Base-by-base conservation (phyloP, 2,113 vertebrate genomes). In the Seriola rivoliana region DNA sequence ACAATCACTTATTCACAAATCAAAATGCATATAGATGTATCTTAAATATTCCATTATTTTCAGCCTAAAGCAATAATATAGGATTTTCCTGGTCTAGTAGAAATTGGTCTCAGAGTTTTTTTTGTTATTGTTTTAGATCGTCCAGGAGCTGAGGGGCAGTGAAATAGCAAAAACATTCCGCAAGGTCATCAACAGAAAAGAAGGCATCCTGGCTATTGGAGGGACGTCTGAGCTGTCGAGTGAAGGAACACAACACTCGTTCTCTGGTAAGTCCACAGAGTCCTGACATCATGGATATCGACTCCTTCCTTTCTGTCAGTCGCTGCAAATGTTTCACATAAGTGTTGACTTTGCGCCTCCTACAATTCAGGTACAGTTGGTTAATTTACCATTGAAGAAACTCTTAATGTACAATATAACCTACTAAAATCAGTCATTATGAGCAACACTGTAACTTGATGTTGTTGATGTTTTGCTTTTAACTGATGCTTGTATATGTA, bases 201-300 rank as follows among this genome's bases (percentile, higher is more conserved):
- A 99, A 78, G 98, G 98, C 1, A 99, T 99, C 88, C 96, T 97
- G 88, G 98, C 98, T 1, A 96, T 99, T 0, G 98, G 98, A 4
- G 98, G 97, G 16, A 99, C 96, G 0, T 99, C 98, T 0, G 97
- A 97, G 84, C 90, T 96, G 81, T 99, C 97, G 66, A 98, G 98
- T 0, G 97, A 97, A 90, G 98, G 98, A 19, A 99, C 98, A 0
- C 98, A 99, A 78, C 98, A 99, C 91, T 99, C 98, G 0, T 99
- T 95, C 82, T 96, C 95, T 25, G 95, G 95, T 96, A 59, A 55
- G 87, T 82, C 19, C 36, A 36, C 4, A 58, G 3, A 38, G 21
- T 55, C 55, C 38, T 38, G 9, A 50, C 23, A 12, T 13, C 19
- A 48, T 42, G 14, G 16, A 40, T 23, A 19, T 13, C 0, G 1